Conservation (phyloP, 2,888 invertebrate species). For the Neocrepidodera transversa region DNA sequence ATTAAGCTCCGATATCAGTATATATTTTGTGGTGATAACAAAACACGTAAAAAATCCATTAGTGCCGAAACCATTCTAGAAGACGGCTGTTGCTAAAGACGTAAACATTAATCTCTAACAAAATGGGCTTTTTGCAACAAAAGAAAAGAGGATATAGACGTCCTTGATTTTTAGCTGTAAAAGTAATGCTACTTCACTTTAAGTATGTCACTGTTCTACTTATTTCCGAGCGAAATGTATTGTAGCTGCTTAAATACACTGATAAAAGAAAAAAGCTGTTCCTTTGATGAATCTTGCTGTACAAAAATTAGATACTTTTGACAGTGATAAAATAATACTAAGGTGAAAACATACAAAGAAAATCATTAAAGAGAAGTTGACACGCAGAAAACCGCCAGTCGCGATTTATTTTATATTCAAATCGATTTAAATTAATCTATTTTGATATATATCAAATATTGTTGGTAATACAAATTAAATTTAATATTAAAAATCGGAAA, state of each 20-base stretch:
- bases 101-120: conserved; percentile 15
- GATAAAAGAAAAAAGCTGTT: too few species aligned
- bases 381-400: too few species aligned
- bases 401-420: too few species aligned
- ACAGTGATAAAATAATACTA: too few species aligned
- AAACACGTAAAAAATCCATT: conserved; percentile 16
- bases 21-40: not conserved
- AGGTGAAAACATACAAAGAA: too few species aligned
- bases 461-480: too few species aligned
- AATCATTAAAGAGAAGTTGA: too few species aligned
- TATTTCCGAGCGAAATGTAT: not conserved
- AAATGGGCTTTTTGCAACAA: conserved; percentile 10
- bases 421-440: too few species aligned
- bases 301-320: too few species aligned
- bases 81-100: conserved; percentile 13
- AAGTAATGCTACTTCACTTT: conserved; percentile 2
- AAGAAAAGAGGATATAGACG: conserved; percentile 3
- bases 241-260: not conserved
- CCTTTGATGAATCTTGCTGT: too few species aligned
- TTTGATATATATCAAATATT: too few species aligned
- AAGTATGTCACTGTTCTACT: not conserved
- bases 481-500: too few species aligned
- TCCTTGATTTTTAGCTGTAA: conserved; percentile 1
- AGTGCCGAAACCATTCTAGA: conserved; percentile 11
- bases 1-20: conserved; percentile 1